Base-by-base conservation (phyloP, 2,113 vertebrate genomes). In the Platysternon megacephalum region DNA sequence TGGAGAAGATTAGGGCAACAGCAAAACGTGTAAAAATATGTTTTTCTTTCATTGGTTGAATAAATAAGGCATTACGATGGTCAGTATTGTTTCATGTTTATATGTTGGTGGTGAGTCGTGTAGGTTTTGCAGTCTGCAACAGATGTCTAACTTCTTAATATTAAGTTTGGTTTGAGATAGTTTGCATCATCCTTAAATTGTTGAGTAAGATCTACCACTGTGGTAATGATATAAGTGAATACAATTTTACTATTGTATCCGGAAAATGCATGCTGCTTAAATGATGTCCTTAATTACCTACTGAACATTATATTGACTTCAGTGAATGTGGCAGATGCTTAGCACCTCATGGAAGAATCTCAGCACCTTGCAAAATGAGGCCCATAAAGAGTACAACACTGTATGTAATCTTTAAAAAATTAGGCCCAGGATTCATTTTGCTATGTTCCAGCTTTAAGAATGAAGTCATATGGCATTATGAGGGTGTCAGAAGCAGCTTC, bases 241-340 rank as follows among this genome's bases (percentile, higher is more conserved):
- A 11, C 35, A 7, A 2, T 81, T 85, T 39, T 87, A 35, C 0
- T 35, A 0, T 56, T 44, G 12, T 12, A 1, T 1, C 86, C 42
- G 24, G 46, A 53, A 74, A 46, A 24, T 17, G 2, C 48, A 1
- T 44, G 3, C 1, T 8, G 51, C 90, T 84, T 90, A 9, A 11
- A 1, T 2, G 9, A 32, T 0, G 0, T 1, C 55, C 1, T 14
- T 4, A 78, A 48, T 8, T 17, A 58, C 46, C 0, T 4, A 6
- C 8, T 78, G 0, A 2, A 9, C 1, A 3, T 1, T 4, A 32
- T 2, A 2, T 29, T 28, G 22, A 4, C 35, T 44, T 22, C 79
- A 51, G 1, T 7, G 79, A 39, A 2, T 8, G 2, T 22, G 65
- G 56, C 82, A 87, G 28, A 80, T 53, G 79, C 12, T 0, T 5